Conservation (phyloP, 2,888 invertebrate genomes). For the Alviniconcha strummeri region DNA sequence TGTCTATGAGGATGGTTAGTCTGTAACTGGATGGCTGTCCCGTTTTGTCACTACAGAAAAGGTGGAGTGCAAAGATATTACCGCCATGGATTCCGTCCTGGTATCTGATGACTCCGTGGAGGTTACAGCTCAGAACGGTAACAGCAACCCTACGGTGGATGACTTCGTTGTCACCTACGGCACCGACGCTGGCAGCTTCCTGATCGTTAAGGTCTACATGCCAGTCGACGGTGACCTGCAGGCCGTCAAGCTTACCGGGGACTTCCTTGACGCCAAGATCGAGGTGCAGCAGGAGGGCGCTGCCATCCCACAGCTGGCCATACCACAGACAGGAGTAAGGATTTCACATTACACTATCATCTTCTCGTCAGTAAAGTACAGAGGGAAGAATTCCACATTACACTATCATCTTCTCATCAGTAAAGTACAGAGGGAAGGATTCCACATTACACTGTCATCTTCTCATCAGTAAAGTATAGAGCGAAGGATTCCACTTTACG, state of each 20-base stretch:
- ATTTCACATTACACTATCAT: no score
- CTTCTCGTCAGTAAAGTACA: no score
- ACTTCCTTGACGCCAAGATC: conserved; percentile 1
- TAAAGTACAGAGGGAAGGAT: no score
- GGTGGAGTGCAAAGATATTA: not conserved
- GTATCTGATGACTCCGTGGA: conserved; percentile 14
- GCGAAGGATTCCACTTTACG: no score
- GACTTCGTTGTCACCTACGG: conserved; percentile 10
- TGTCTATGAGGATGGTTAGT: no score
- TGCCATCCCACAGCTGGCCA: not conserved
- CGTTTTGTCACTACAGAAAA: not conserved
- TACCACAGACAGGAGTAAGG: not conserved
- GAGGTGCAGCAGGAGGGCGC: conserved; percentile 3
- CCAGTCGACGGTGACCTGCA: conserved; percentile 15
- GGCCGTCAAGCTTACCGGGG: not conserved
- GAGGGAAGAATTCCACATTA: not conserved
- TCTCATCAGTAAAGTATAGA: no score
- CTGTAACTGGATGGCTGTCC: no score
- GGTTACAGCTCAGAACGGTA: not conserved
- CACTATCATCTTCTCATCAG: not conserved
- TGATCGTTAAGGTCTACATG: conserved; percentile 7
- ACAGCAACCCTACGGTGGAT: not conserved
- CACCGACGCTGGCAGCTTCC: not conserved
- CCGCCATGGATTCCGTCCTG: conserved; percentile 13
- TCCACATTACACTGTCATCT: no score